A percentile compares a stretch with the other conserved stretches of the same genome.
Evolutionary conservation across 2,113 vertebrate species (phyloP).

Genomic region (Isurus oxyrinchus): DNA sequence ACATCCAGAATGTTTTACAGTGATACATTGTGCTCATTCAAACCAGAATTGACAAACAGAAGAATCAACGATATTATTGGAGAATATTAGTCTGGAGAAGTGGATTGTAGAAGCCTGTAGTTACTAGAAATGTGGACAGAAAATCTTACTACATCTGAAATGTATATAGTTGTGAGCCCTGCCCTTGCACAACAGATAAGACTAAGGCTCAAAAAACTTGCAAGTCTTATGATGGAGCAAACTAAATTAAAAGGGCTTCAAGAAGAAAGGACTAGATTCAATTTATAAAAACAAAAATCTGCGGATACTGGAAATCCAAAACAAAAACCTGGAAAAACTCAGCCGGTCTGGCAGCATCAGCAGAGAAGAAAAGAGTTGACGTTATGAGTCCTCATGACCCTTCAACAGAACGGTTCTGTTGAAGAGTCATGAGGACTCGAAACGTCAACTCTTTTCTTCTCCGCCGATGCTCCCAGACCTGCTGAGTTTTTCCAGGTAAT

Average conservation of each 20-base stretch:
- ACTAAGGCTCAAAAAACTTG: neutral
- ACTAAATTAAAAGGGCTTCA: neutral
- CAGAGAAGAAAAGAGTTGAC: too few species aligned
- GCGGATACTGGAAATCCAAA: too few species aligned
- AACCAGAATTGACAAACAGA: neutral
- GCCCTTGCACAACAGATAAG: neutral
- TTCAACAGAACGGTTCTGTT: too few species aligned
- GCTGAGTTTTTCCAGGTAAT: too few species aligned
- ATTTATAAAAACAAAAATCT: too few species aligned
- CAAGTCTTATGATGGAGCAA: neutral
- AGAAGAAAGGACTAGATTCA: neutral
- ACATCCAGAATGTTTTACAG: neutral
- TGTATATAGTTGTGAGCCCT: neutral
- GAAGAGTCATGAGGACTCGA: too few species aligned
- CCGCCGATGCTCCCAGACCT: too few species aligned
- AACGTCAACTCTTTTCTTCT: too few species aligned
- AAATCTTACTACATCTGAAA: neutral
- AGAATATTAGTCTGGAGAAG: neutral
- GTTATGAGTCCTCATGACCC: too few species aligned
- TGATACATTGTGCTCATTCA: neutral
- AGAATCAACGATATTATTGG: neutral
- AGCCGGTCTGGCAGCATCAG: too few species aligned
- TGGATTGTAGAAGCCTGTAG: neutral
- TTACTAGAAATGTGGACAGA: neutral
- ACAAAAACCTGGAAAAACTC: too few species aligned